Conservation (phyloP, 2,113 vertebrate genomes). For the Struthio camelus region DNA sequence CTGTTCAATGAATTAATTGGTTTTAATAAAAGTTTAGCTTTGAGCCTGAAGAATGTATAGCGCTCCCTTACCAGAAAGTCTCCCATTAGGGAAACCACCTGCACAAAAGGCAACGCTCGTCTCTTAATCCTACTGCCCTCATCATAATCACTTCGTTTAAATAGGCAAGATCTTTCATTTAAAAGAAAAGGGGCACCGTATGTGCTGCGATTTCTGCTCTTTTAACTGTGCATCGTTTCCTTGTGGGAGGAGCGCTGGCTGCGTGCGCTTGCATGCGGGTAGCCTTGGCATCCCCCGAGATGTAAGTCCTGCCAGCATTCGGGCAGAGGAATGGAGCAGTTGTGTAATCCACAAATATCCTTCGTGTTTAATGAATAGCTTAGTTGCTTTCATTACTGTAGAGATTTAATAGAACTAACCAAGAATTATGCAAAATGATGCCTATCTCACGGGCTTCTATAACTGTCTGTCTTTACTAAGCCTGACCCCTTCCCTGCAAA, state of each 20-base stretch:
- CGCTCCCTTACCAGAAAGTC: slow-evolving; percentile 37
- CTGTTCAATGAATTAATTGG: slow-evolving; percentile 75
- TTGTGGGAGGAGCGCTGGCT: neutral
- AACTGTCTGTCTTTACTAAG: neutral
- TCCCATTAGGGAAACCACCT: slow-evolving; percentile 40
- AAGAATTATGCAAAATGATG: neutral
- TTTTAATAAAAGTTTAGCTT: slow-evolving; percentile 76
- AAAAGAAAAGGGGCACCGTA: neutral
- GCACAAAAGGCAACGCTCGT: slow-evolving; percentile 31
- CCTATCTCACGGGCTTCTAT: rapidly evolving
- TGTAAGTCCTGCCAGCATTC: neutral
- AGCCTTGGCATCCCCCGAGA: neutral
- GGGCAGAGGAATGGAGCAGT: neutral
- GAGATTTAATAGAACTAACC: neutral
- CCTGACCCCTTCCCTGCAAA: neutral
- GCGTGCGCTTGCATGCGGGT: neutral
- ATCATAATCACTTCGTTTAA: slow-evolving; percentile 36
- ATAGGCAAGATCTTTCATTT: slow-evolving; percentile 35
- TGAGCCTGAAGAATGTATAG: slow-evolving; percentile 49
- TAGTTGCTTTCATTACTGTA: neutral
- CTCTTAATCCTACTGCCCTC: slow-evolving; percentile 38
- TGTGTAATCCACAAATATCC: neutral
- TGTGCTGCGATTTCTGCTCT: neutral
- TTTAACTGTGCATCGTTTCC: neutral
- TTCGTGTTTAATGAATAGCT: neutral